A percentile compares a stretch with the other conserved stretches of the same genome.
Conservation (phyloP, 2,113 vertebrate genomes). For the Platysternon megacephalum region DNA sequence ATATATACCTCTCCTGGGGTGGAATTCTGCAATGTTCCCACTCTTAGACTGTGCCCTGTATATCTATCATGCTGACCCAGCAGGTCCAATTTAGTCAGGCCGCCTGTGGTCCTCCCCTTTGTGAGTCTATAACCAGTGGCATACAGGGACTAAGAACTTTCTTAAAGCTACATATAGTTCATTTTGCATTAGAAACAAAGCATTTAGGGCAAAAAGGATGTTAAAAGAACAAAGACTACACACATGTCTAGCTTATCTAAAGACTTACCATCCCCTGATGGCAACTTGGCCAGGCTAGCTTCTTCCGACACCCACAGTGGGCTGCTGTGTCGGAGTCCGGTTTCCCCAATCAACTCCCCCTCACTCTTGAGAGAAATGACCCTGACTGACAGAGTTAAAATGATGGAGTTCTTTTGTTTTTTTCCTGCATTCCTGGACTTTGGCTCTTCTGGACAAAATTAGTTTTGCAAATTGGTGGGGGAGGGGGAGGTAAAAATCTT, state of each 20-base stretch:
- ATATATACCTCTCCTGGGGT: too few species aligned
- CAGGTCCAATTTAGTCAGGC: background rate
- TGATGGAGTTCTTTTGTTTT: background rate
- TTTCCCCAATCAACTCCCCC: background rate
- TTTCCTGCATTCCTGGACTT: background rate
- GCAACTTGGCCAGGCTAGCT: background rate
- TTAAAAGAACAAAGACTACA: background rate
- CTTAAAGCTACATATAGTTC: background rate
- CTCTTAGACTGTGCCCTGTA: background rate
- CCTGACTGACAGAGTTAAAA: background rate
- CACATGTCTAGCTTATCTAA: background rate
- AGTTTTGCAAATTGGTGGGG: background rate
- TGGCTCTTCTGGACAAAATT: background rate
- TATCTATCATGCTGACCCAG: background rate
- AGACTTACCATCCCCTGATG: background rate
- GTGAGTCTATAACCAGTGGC: background rate
- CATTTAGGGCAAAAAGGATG: too few species aligned
- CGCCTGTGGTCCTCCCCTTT: background rate
- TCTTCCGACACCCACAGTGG: background rate
- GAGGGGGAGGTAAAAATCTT: background rate
- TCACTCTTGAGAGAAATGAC: background rate
- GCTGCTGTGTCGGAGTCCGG: background rate
- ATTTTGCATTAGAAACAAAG: background rate
- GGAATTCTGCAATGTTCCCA: background rate
- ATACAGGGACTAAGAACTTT: background rate